Base-by-base conservation (phyloP, 2,888 invertebrate species). In the Melikaiella ostensackeni region DNA sequence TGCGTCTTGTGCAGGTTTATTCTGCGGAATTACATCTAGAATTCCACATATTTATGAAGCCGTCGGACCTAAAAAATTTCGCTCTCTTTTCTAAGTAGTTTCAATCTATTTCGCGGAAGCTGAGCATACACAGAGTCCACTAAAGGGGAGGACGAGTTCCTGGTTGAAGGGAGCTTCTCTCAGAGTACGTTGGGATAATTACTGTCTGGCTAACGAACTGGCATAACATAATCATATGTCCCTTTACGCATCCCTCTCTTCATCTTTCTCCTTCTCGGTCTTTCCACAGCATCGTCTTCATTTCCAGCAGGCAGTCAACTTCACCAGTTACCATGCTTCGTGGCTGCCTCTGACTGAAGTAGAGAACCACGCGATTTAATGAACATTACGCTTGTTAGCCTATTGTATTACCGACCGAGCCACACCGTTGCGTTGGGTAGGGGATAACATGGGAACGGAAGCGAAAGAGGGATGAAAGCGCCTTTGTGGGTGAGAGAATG, bases 301-400 rank as follows among this genome's bases (percentile, higher is more conserved):
- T 64, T 55, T 75, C 38, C 57, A 75, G 50, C 57, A 74, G 35
- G 19, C 74, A 70, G 70, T 19, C 46, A 70, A 50, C 27, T 70
- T 70, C 42, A 24, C 64, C 21, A 42, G 50, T 70, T 42, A 42
- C 64, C 13, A 42, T 24, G 30, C 50, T 46, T 70, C 27, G 70
- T 50, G 46, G 50, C 70, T 50, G 50, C 70, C 42, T 66, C 27
- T 46, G 16, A 27, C n/a, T n/a, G n/a, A 50, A n/a, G 50, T n/a
- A 64, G 46, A 38, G 70, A 50, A 70, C 50, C 70, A 70, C 50
- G 46, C 70, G 70, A 70, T 70, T 85, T 86, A 85, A 87, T 86
- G 86, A 87, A 87, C 87, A 86, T 87, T 86, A 87, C 83, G 86
- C 86, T 84, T 85, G 86, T 87, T 86, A 87, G 86, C 82, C 82